Conservation (phyloP, 2,888 invertebrate genomes). For the Branchellion lobata region DNA sequence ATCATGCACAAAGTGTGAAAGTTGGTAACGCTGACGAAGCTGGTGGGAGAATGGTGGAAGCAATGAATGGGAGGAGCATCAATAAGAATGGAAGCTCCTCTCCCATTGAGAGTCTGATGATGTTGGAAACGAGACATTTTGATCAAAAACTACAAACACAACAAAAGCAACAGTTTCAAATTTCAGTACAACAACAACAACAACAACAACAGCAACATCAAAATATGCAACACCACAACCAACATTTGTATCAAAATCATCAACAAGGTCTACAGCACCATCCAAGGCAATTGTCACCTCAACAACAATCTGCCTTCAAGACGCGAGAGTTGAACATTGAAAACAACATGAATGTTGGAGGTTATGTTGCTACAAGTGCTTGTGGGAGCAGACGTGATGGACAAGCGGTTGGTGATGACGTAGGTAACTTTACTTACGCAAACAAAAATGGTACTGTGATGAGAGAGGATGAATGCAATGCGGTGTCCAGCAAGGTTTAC, state of each 20-base stretch:
- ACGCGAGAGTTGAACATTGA: background rate
- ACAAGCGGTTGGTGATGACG: no score
- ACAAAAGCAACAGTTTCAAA: background rate
- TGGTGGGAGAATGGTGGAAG: background rate
- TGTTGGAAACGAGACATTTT: background rate
- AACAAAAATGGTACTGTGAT: no score
- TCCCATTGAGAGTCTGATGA: background rate
- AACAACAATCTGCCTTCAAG: background rate
- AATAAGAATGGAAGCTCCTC: background rate
- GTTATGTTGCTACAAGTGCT: background rate
- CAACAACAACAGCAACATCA: no score
- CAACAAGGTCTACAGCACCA: no score
- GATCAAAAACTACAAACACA: background rate
- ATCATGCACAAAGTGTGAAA: no score
- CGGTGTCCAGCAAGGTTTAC: no score
- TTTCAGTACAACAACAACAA: background rate
- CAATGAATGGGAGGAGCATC: background rate
- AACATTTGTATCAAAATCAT: no score
- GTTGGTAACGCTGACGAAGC: no score
- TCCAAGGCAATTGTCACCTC: background rate
- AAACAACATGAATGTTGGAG: constrained; percentile 2
- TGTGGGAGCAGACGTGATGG: background rate
- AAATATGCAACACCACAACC: no score
- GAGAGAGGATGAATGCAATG: no score
- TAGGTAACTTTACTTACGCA: no score